A percentile compares a stretch with the other conserved stretches of the same genome.
These are phyloP conservation scores for Tyto alba DNA, from an alignment of 2,113 vertebrate species.

Conservation along the genomic window DNA sequence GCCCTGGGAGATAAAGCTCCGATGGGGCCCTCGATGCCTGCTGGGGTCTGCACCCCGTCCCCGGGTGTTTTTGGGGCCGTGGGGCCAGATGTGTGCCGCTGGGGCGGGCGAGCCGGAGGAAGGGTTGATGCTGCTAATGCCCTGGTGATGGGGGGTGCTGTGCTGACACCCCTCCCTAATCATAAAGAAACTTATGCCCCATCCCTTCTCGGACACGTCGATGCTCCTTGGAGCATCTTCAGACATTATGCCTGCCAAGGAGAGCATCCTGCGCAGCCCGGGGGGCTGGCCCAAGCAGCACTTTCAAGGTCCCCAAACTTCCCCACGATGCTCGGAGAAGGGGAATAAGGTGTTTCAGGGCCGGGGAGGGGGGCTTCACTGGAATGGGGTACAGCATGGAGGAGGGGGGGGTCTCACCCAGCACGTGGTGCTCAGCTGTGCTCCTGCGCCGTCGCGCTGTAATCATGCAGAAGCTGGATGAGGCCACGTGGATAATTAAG, in stretches of 20 bases:
- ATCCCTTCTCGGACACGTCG: not conserved
- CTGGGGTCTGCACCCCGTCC: accelerated
- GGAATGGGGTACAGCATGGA: not conserved
- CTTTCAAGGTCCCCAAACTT: accelerated
- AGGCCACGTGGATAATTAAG: not conserved
- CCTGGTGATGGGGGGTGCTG: accelerated
- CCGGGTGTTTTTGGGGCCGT: not conserved
- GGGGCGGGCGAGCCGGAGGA: accelerated
- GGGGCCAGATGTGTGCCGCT: not conserved
- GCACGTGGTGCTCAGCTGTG: accelerated
- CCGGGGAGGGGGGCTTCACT: too few species aligned
- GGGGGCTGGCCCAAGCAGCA: not conserved
- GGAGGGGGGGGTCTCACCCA: accelerated
- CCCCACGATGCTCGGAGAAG: accelerated
- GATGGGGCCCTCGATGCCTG: accelerated
- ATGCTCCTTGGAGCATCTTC: not conserved
- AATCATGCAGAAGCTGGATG: accelerated
- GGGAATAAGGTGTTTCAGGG: not conserved
- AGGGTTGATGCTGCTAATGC: not conserved
- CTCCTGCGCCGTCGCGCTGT: accelerated
- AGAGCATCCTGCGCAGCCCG: not conserved
- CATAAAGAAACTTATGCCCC: not conserved
- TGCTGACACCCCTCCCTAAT: not conserved
- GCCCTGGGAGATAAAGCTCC: not conserved
- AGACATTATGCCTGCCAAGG: not conserved